phyloP scores from a whole-genome alignment of 2,797 vertebrate genomes.

The Nannoperca australis region DNA sequence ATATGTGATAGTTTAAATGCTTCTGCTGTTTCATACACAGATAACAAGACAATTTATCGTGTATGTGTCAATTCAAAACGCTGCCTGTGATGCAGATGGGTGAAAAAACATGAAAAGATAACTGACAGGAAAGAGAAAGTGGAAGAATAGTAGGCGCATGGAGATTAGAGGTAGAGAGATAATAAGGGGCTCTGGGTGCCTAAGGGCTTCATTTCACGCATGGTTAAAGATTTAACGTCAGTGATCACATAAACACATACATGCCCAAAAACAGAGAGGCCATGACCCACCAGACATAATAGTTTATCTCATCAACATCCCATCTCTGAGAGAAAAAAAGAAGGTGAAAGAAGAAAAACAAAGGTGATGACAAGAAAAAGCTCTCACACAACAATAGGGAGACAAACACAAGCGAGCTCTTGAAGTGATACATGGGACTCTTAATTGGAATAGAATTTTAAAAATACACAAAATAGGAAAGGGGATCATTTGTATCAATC shows the following conservation, averaged over 20 bases:
- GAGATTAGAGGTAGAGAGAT: constrained; percentile 58
- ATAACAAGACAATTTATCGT: constrained; percentile 60
- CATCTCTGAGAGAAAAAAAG: neutral
- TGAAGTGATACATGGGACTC: neutral
- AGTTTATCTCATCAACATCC: constrained; percentile 14
- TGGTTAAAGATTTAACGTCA: constrained; percentile 41
- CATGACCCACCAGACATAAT: constrained; percentile 4
- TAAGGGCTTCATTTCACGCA: constrained; percentile 46
- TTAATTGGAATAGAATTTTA: constrained; percentile 31
- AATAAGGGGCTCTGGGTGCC: constrained; percentile 36
- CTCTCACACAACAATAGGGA: neutral
- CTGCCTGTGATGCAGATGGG: constrained; percentile 45
- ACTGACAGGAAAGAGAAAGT: constrained; percentile 53
- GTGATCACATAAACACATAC: constrained; percentile 21
- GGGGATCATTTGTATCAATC: constrained; percentile 58
- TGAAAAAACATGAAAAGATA: constrained; percentile 69
- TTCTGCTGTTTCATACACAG: constrained; percentile 32
- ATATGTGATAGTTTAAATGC: constrained; percentile 31
- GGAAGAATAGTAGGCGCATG: constrained; percentile 34
- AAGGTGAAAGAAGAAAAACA: neutral
- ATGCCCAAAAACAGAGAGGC: constrained; percentile 25
- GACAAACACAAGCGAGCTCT: neutral
- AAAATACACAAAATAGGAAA: constrained; percentile 24
- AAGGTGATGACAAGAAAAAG: neutral
- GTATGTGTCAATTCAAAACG: constrained; percentile 50